phyloP scores from a whole-genome alignment of 2,797 vertebrate genomes.

The Nasua narica region DNA sequence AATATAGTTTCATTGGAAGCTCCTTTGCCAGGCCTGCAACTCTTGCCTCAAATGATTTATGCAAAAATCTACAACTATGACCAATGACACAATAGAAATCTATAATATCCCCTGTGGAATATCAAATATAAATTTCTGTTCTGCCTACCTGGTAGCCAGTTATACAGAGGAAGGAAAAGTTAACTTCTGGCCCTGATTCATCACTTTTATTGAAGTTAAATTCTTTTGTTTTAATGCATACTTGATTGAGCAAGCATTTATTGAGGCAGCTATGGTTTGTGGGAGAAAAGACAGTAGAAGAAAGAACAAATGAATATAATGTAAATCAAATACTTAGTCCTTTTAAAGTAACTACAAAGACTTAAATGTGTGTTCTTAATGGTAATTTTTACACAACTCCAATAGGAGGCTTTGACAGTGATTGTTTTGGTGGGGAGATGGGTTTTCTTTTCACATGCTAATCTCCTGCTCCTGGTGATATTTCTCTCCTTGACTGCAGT shows the following conservation, averaged over 20 bases:
- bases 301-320: constrained; percentile 87
- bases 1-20: not conserved
- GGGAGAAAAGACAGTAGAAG: constrained; percentile 84
- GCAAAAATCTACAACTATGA: not conserved
- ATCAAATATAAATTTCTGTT: constrained; percentile 18
- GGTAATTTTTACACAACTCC: constrained; percentile 86
- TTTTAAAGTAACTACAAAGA: constrained; percentile 86
- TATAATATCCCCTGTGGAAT: not conserved
- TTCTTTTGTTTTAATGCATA: constrained; percentile 87
- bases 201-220: constrained; percentile 85
- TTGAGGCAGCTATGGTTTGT: constrained; percentile 81
- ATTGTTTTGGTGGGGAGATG: constrained; percentile 85
- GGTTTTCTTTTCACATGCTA: constrained; percentile 89
- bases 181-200: constrained; percentile 82
- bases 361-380: constrained; percentile 86
- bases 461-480: constrained; percentile 86
- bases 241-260: constrained; percentile 85
- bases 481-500: constrained; percentile 85
- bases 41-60: not conserved
- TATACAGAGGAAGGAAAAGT: constrained; percentile 67
- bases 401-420: constrained; percentile 86
- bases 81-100: not conserved
- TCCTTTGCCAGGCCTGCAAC: not conserved
- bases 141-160: constrained; percentile 36
- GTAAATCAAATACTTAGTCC: constrained; percentile 87